phyloP scores from a whole-genome alignment of 2,797 vertebrate genomes.

The Knipowitschia caucasica region DNA sequence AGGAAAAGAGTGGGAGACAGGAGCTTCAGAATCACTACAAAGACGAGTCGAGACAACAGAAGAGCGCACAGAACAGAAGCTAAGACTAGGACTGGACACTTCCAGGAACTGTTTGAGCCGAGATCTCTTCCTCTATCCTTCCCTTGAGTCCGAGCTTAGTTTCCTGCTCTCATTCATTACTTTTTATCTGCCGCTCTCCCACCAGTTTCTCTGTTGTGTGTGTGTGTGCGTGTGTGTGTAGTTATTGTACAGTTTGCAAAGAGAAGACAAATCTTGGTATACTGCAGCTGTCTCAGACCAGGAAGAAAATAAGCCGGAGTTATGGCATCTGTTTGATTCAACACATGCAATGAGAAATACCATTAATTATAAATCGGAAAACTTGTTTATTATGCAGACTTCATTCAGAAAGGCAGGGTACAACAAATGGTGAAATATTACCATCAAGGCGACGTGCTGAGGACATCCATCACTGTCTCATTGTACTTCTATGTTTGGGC shows the following conservation, averaged over 20 bases:
- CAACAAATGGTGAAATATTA: conserved; percentile 12
- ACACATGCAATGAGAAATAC: background rate
- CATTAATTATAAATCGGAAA: background rate
- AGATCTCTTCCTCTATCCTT: conserved; percentile 26
- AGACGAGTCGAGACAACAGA: conserved; percentile 37
- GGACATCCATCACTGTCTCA: background rate
- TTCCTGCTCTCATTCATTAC: conserved; percentile 16
- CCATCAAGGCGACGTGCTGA: background rate
- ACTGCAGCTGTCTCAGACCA: conserved; percentile 40
- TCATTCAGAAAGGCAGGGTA: background rate
- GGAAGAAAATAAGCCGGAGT: background rate
- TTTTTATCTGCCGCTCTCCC: conserved; percentile 20
- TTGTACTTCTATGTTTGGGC: conserved; percentile 13
- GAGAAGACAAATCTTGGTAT: conserved; percentile 43
- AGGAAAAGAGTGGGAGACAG: conserved; percentile 50
- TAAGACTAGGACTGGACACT: conserved; percentile 2
- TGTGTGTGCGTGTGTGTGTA: conserved; percentile 37
- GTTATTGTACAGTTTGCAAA: conserved; percentile 51
- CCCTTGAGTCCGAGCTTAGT: conserved; percentile 25
- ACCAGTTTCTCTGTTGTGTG: conserved; percentile 11
- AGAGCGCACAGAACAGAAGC: conserved; percentile 28
- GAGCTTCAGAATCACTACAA: conserved; percentile 39
- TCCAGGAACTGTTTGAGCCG: conserved; percentile 22
- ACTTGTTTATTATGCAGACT: background rate
- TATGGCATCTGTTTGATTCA: conserved; percentile 6